Evolutionary conservation across 2,113 vertebrate genomes (phyloP).

Genomic region (Danio rerio): GRCz12tu NC_133182.1:15925001-15925500

Average conservation of each 20-base stretch:
- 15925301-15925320: too few species aligned
- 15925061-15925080: neutral
- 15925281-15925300: too few species aligned
- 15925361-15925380: too few species aligned
- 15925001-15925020: slow-evolving; percentile 15
- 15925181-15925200: neutral
- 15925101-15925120: slow-evolving; percentile 36
- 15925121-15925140: slow-evolving; percentile 28
- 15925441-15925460: too few species aligned
- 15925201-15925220: slow-evolving; percentile 24
- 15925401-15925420: too few species aligned
- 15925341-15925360: too few species aligned
- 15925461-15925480: too few species aligned
- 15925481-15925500: too few species aligned
- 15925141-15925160: slow-evolving; percentile 31
- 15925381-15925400: too few species aligned
- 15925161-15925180: slow-evolving; percentile 44
- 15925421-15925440: too few species aligned
- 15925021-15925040: slow-evolving; percentile 29
- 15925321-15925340: too few species aligned
- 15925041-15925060: slow-evolving; percentile 13
- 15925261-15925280: neutral
- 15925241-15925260: neutral
- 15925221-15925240: neutral
- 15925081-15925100: neutral